Percentiles rank a stretch among this genome's conserved stretches.
These are phyloP conservation scores for Eufriesea mexicana DNA, from an alignment of 1,140 invertebrate genomes.

Conservation along the genomic window DNA sequence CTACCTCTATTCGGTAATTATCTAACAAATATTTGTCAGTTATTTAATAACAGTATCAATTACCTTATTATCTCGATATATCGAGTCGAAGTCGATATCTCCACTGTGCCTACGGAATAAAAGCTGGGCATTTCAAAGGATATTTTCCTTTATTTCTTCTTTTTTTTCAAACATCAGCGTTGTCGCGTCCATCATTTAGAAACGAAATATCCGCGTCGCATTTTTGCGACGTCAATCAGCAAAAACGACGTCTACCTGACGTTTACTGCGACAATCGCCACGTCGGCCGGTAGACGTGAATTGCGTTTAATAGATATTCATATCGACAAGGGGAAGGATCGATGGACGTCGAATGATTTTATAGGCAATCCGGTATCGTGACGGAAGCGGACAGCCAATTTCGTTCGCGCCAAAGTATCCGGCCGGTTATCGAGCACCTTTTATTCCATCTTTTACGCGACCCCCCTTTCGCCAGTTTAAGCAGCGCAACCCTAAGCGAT, in stretches of 20 bases:
- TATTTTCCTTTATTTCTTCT: neutral
- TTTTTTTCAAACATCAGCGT: neutral
- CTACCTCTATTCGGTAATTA: too few species aligned
- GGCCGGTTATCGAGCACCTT: constrained; percentile 10
- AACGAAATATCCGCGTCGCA: constrained; percentile 43
- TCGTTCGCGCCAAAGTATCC: constrained; percentile 5
- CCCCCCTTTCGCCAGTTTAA: neutral
- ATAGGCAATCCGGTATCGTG: constrained; percentile 11
- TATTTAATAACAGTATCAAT: too few species aligned
- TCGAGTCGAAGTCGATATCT: neutral
- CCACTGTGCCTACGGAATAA: neutral
- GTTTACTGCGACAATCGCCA: constrained; percentile 57
- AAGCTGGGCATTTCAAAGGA: neutral
- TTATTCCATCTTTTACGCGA: constrained; percentile 3
- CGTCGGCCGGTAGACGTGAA: constrained; percentile 60
- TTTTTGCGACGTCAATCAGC: constrained; percentile 52
- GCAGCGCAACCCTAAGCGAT: neutral
- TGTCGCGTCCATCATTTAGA: neutral
- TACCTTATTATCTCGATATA: neutral
- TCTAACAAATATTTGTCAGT: too few species aligned
- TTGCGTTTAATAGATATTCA: constrained; percentile 73
- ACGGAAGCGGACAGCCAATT: constrained; percentile 31
- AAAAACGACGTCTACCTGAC: constrained; percentile 46
- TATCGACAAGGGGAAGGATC: constrained; percentile 54
- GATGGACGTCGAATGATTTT: constrained; percentile 54